Conservation (phyloP, 2,113 vertebrate species). For the Nycticebus coucang region DNA sequence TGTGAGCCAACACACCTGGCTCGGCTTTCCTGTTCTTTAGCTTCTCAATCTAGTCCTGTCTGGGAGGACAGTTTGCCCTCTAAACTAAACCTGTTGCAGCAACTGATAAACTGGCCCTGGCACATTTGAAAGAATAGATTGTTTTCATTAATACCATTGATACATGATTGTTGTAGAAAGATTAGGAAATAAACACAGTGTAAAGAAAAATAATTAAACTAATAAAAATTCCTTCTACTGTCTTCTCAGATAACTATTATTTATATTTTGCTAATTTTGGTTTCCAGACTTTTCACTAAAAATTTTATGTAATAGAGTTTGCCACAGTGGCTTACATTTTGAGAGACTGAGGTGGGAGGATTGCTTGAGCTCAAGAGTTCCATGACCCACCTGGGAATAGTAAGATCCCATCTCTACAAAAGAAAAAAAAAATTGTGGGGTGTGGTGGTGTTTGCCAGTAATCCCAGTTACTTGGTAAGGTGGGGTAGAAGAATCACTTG, state of each 20-base stretch:
- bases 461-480: too few relatives aligned
- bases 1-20: too few relatives aligned
- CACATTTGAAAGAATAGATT: not conserved
- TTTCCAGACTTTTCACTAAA: conserved; percentile 18
- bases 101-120: not conserved
- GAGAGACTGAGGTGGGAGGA: too few relatives aligned
- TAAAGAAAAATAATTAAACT: not conserved
- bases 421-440: too few relatives aligned
- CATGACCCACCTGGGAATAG: too few relatives aligned
- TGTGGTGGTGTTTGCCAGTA: too few relatives aligned
- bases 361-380: too few relatives aligned
- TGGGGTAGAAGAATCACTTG: too few relatives aligned
- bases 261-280: conserved; percentile 15
- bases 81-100: too few relatives aligned
- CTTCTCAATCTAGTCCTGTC: not conserved
- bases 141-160: not conserved
- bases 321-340: too few relatives aligned
- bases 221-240: not conserved
- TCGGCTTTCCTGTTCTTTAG: not conserved
- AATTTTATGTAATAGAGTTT: not conserved
- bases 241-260: not conserved
- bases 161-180: not conserved
- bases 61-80: not conserved
- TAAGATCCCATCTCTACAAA: too few relatives aligned
- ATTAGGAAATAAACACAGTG: not conserved